These are phyloP conservation scores for Meloe dianella DNA, from an alignment of 2,888 invertebrate species.

Conservation along the genomic window DNA sequence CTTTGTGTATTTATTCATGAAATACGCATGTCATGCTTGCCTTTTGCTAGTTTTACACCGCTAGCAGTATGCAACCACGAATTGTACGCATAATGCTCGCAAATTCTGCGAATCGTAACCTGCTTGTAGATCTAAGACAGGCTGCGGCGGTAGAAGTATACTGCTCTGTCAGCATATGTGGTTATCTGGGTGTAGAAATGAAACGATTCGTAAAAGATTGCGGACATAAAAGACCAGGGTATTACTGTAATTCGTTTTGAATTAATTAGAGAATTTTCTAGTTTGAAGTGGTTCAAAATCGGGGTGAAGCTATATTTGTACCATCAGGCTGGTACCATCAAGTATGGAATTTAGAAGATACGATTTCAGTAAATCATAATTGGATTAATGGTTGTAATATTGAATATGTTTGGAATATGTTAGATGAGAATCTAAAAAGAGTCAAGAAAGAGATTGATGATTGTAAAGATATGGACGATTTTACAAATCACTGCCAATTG, in stretches of 20 bases:
- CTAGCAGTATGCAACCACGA: too few relatives aligned
- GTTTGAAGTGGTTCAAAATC: slow-evolving; percentile 78
- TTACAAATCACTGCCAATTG: slow-evolving; percentile 79
- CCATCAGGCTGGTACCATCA: slow-evolving; percentile 98
- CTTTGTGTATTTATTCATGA: too few relatives aligned
- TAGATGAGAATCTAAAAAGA: slow-evolving; percentile 67
- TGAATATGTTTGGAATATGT: slow-evolving; percentile 71
- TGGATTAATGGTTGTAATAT: slow-evolving; percentile 95
- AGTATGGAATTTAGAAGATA: slow-evolving; percentile 90
- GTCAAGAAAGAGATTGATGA: slow-evolving; percentile 83
- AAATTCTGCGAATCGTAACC: too few relatives aligned
- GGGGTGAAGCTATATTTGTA: slow-evolving; percentile 91
- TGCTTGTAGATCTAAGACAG: too few relatives aligned
- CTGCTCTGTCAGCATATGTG: too few relatives aligned
- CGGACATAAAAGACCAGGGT: too few relatives aligned
- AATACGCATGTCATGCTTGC: too few relatives aligned
- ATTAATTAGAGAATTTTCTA: slow-evolving; percentile 32
- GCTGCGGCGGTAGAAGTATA: too few relatives aligned
- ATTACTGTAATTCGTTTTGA: not conserved
- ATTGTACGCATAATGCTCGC: too few relatives aligned
- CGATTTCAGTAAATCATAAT: slow-evolving; percentile 97
- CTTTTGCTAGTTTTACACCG: too few relatives aligned
- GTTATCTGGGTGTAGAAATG: too few relatives aligned
- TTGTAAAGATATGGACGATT: slow-evolving; percentile 75
- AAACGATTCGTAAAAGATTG: too few relatives aligned